Evolutionary conservation across 92 coral and sea anemone genomes (phyloP).

Genomic region (Epizoanthus fatuus): DNA sequence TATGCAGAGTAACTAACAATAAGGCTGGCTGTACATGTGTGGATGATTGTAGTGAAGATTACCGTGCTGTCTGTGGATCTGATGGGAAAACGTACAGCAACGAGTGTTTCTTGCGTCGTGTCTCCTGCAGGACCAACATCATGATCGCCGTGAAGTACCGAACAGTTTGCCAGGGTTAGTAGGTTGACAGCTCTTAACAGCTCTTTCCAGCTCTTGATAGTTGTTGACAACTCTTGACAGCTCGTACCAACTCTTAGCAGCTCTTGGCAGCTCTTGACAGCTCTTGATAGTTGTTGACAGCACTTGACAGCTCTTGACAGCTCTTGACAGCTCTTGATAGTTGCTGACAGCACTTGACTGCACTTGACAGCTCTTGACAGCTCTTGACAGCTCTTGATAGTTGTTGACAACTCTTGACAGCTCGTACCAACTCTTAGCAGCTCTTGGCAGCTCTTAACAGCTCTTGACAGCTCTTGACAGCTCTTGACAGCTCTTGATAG

Average conservation of each 20-base stretch:
- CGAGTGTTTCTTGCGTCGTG: constrained; percentile 33
- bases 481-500: too few relatives aligned
- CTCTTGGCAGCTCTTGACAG: background rate
- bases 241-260: too few relatives aligned
- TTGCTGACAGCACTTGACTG: too few relatives aligned
- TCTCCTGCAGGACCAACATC: constrained; percentile 8
- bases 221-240: background rate
- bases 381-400: too few relatives aligned
- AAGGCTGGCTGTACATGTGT: constrained; percentile 50
- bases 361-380: too few relatives aligned
- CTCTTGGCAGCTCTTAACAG: background rate
- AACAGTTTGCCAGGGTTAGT: constrained; percentile 26
- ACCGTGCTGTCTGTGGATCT: constrained; percentile 53
- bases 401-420: too few relatives aligned
- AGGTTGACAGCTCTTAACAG: background rate
- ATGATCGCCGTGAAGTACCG: constrained; percentile 14
- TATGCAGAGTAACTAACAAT: constrained; percentile 19
- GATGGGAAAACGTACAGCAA: constrained; percentile 52
- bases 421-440: too few relatives aligned
- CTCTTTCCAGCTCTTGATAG: too few relatives aligned
- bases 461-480: background rate
- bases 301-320: background rate
- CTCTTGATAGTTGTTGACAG: too few relatives aligned
- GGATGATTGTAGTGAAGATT: constrained; percentile 33
- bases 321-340: too few relatives aligned